Evolutionary conservation across 2,113 vertebrate species (phyloP), one percentile per base, ranked within the genome.

Genomic region (Notothenia rossii): DNA sequence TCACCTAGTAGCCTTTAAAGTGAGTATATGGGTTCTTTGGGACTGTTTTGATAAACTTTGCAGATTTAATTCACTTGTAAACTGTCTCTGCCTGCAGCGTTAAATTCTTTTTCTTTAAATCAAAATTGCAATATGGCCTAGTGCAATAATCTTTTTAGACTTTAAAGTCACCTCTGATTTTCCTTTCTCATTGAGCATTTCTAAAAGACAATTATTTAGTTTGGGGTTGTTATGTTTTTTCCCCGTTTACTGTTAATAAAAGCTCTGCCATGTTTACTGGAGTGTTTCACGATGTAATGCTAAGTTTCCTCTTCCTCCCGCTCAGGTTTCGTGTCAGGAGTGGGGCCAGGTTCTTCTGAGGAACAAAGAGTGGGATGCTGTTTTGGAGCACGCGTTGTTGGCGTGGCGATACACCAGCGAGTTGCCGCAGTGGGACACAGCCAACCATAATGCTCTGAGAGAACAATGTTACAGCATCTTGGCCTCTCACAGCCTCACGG

Each of bases 1-100:
- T 43, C 93, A 95, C 75, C 76, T 95, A 2, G 46, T 94, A 65
- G 93, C 92, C 0, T 95, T 95, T 59, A 94, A 94, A 89, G 94
- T 95, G 45, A 89, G 91, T 86, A 18, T 45, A 40, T 40, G 36
- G 5, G 36, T 7, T 40, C 7, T 40, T 40, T 7, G 7, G 36
- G 6, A 40, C 7, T 40, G 36, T 40, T 6, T 40, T 6, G 7
- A 40, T 40, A 29, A 29, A 29, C 3, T 29, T 7, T 8, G 36
- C 36, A 40, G 36, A 40, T 40, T 40, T 40, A 40, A 29, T 29
- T 29, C 3, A 29, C 29, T 29, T 29, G 29, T 4, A 29, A 29
- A 29, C 29, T 29, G 0, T 29, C 29, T 29, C 29, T 29, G 29
- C 3, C 29, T 29, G 29, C 29, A 29, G 29, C 3, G 29, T 29